Percentiles rank a stretch among this genome's conserved stretches.
phyloP scores from a whole-genome alignment of 2,113 vertebrate species.

The Candoia aspera region DNA sequence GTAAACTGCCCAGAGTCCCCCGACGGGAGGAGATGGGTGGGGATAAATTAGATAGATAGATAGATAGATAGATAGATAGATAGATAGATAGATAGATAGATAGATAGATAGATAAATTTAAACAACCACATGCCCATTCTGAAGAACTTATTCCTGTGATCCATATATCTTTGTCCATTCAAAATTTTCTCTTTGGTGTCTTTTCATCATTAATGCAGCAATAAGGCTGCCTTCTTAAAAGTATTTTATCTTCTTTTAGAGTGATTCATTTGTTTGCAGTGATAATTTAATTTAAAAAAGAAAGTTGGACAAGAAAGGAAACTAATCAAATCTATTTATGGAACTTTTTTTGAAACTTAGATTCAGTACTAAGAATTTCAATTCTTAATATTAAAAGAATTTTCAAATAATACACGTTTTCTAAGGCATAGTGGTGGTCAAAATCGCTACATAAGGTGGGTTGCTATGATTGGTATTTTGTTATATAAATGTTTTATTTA shows the following conservation, averaged over 20 bases:
- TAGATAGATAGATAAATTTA: too few species aligned
- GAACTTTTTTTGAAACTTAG: not conserved
- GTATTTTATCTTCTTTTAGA: not conserved
- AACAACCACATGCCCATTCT: not conserved
- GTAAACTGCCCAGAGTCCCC: too few species aligned
- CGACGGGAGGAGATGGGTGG: too few species aligned
- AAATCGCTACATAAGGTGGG: not conserved
- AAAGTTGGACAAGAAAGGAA: not conserved
- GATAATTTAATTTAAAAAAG: rapidly evolving
- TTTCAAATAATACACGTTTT: not conserved
- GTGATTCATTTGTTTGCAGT: not conserved
- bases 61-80: too few species aligned
- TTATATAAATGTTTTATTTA: not conserved
- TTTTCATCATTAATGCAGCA: not conserved
- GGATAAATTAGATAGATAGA: too few species aligned
- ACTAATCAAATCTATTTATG: not conserved
- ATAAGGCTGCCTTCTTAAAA: not conserved
- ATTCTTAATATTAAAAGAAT: not conserved
- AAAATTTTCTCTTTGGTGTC: not conserved
- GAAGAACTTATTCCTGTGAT: not conserved
- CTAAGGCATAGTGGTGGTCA: not conserved
- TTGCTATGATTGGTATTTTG: not conserved
- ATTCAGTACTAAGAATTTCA: not conserved
- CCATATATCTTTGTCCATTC: not conserved
- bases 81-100: too few species aligned